phyloP scores from a whole-genome alignment of 2,113 vertebrate genomes.

The Callaeas wilsoni region DNA sequence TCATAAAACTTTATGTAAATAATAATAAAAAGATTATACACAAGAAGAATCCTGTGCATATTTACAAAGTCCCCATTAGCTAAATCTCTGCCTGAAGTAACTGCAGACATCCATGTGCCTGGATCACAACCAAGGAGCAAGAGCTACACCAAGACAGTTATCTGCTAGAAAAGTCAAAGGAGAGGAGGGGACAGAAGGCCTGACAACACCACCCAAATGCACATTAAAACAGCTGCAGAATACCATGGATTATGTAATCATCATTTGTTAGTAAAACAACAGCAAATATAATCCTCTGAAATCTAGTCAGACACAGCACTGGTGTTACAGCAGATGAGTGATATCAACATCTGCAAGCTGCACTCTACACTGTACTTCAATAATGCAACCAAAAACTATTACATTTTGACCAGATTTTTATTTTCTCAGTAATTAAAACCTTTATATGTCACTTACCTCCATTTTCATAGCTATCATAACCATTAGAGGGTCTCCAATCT shows the following conservation, averaged over 20 bases:
- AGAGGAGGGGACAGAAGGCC: neutral
- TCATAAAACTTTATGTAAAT: neutral
- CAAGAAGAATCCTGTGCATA: neutral
- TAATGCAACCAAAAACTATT: neutral
- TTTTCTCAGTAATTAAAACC: neutral
- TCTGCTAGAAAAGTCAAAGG: neutral
- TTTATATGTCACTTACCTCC: conserved; percentile 80
- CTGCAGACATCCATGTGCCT: neutral
- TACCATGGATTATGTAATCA: neutral
- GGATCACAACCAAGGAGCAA: neutral
- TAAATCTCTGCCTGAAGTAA: neutral
- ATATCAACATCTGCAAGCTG: neutral
- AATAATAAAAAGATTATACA: neutral
- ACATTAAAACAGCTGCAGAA: neutral
- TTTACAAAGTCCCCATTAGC: neutral
- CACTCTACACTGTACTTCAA: neutral
- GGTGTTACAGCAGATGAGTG: neutral
- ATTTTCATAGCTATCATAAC: conserved; percentile 99
- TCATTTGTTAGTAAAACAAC: neutral
- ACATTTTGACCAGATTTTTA: neutral
- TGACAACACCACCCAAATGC: neutral
- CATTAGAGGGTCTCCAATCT: conserved; percentile 86
- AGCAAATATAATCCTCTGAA: conserved; percentile 32
- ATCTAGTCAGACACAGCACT: neutral
- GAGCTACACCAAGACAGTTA: neutral